phyloP scores from a whole-genome alignment of 2,113 vertebrate species.

The Megaceryle torquata region DNA sequence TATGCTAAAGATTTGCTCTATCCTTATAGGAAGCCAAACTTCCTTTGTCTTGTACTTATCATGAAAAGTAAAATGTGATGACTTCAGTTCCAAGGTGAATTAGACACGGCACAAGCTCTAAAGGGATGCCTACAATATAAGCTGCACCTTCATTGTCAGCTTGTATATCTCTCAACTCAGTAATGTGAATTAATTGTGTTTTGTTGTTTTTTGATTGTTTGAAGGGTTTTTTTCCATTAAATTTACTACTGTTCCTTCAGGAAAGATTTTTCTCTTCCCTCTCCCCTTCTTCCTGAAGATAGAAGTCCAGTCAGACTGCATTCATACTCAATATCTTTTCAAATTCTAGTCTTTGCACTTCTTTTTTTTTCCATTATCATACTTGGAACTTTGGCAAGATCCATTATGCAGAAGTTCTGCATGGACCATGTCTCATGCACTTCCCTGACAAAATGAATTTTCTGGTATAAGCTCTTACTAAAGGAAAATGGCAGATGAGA shows the following conservation, averaged over 20 bases:
- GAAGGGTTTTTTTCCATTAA: neutral
- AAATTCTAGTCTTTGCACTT: neutral
- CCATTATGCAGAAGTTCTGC: neutral
- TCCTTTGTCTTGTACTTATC: neutral
- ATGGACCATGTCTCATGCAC: accelerated
- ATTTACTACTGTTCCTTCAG: neutral
- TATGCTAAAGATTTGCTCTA: neutral
- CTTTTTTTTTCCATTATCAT: no score
- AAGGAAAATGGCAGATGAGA: neutral
- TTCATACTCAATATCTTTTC: neutral
- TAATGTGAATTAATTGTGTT: neutral
- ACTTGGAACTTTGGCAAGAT: neutral
- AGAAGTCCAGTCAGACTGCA: neutral
- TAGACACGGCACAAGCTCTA: neutral
- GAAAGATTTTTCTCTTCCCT: neutral
- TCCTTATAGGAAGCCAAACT: neutral
- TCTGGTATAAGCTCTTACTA: neutral
- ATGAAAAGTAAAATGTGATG: neutral
- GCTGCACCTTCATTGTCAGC: neutral
- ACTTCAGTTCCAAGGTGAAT: neutral
- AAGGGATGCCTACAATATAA: neutral
- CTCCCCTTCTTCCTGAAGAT: accelerated
- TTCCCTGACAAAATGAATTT: neutral
- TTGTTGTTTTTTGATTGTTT: neutral
- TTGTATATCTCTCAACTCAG: neutral